Conservation (phyloP, 2,888 invertebrate species). For the Hydraecia micacea region DNA sequence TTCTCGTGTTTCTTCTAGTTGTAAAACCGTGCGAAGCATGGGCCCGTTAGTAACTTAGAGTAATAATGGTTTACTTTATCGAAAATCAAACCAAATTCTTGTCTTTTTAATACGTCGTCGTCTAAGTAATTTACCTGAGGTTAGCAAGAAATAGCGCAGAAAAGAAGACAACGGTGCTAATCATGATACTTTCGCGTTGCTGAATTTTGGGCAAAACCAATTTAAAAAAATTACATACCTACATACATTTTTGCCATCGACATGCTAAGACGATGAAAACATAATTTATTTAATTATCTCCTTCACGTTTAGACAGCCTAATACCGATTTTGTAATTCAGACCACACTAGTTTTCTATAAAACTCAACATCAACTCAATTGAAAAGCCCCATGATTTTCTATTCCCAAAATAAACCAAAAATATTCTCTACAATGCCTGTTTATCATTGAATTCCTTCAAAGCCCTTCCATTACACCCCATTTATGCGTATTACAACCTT, state of each 20-base stretch:
- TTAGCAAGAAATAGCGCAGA: background rate
- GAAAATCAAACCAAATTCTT: too few relatives aligned
- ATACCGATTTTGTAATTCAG: background rate
- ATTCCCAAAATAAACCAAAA: slow-evolving; percentile 30
- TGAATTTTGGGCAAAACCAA: too few relatives aligned
- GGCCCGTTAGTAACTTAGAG: too few relatives aligned
- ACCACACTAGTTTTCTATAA: background rate
- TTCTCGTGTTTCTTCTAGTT: too few relatives aligned
- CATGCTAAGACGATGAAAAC: background rate
- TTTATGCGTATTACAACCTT: slow-evolving; percentile 47
- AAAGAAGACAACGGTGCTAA: background rate
- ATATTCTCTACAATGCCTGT: slow-evolving; percentile 47
- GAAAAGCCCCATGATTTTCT: slow-evolving; percentile 28
- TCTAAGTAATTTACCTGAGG: too few relatives aligned
- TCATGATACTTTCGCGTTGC: background rate
- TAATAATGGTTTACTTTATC: too few relatives aligned
- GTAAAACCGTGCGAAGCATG: too few relatives aligned
- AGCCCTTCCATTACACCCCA: slow-evolving; percentile 52
- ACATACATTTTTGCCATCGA: too few relatives aligned
- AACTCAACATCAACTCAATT: slow-evolving; percentile 13
- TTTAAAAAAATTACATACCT: too few relatives aligned
- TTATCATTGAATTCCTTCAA: slow-evolving; percentile 49
- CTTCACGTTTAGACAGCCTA: background rate
- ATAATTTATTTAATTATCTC: background rate
- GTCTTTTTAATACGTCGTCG: too few relatives aligned